These are phyloP conservation scores for Acrossocheilus wenchowensis DNA, from an alignment of 2,797 vertebrate genomes.

Conservation along the genomic window DNA sequence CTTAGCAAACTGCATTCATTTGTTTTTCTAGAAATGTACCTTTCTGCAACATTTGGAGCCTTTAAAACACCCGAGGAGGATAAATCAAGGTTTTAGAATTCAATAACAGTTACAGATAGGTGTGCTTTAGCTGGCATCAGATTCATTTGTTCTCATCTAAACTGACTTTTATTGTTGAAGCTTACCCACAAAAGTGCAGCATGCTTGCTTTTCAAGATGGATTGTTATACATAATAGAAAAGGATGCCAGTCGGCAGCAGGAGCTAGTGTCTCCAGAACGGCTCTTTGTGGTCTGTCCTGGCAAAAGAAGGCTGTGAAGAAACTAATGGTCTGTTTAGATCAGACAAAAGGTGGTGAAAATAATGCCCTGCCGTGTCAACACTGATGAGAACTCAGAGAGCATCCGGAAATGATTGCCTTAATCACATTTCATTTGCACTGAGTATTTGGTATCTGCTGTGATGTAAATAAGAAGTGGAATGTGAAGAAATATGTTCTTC, in stretches of 20 bases:
- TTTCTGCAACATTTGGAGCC: not conserved
- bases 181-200: not conserved
- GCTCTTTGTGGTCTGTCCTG: not conserved
- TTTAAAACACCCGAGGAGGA: not conserved
- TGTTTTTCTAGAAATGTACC: not conserved
- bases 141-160: not conserved
- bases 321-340: slow-evolving; percentile 28
- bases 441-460: not conserved
- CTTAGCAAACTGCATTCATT: not conserved
- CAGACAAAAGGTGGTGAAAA: slow-evolving; percentile 11
- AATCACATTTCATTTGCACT: not conserved
- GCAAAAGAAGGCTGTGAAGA: slow-evolving; percentile 14
- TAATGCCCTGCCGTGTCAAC: not conserved
- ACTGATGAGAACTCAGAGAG: not conserved
- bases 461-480: slow-evolving; percentile 16
- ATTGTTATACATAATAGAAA: not conserved
- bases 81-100: not conserved
- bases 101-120: not conserved
- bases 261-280: not conserved
- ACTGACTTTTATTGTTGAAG: not conserved
- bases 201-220: not conserved
- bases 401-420: slow-evolving; percentile 5
- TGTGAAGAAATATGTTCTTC: not conserved
- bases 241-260: not conserved
- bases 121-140: not conserved